Conservation (phyloP, 2,113 vertebrate genomes). For the Corvus cornix region DNA sequence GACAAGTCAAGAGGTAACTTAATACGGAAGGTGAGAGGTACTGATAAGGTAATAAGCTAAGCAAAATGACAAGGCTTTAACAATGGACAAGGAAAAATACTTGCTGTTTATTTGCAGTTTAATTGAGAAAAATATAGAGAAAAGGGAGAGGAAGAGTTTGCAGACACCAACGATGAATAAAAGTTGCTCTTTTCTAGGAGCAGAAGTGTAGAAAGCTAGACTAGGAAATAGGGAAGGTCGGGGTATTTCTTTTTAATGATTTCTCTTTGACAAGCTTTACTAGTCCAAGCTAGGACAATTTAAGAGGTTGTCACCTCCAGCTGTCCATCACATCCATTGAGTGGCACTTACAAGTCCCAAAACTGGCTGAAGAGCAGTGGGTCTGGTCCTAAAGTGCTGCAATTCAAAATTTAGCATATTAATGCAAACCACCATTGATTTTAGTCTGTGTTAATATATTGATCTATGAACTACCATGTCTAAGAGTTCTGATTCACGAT, state of each 20-base stretch:
- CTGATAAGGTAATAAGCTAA: neutral
- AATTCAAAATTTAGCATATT: neutral
- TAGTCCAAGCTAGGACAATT: slow-evolving; percentile 15
- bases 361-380: neutral
- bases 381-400: neutral
- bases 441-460: slow-evolving; percentile 28
- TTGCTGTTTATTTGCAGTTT: neutral
- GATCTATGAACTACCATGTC: neutral
- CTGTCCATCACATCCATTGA: slow-evolving; percentile 38
- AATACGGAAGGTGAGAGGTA: neutral
- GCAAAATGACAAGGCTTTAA: neutral
- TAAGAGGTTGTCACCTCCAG: slow-evolving; percentile 36
- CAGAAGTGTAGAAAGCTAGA: neutral
- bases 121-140: neutral
- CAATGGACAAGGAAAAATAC: neutral
- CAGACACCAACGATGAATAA: neutral
- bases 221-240: neutral
- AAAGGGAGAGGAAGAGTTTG: neutral
- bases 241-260: slow-evolving; percentile 11
- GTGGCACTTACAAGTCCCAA: neutral
- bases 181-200: neutral
- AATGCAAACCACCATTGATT: slow-evolving; percentile 53
- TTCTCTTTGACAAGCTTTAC: slow-evolving; percentile 5
- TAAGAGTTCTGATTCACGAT: neutral
- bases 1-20: neutral